A percentile compares a stretch with the other conserved stretches of the same genome.
phyloP scores from a whole-genome alignment of 1,140 invertebrate species.

The Phenacoccus solenopsis region DNA sequence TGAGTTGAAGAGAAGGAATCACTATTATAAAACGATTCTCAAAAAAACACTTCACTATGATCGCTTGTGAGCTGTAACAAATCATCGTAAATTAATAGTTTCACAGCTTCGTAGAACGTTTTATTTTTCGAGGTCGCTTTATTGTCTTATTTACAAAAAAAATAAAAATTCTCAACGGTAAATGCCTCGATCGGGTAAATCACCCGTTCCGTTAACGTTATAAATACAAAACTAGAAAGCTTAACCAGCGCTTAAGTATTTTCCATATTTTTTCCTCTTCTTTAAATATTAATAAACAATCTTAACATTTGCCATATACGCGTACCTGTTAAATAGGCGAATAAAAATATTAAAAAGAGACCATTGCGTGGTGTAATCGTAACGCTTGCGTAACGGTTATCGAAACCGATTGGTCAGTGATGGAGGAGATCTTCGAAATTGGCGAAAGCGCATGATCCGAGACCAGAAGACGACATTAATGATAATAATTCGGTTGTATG shows the following conservation, averaged over 20 bases:
- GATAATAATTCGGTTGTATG: slow-evolving; percentile 78
- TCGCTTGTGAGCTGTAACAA: neutral
- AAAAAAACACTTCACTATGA: neutral
- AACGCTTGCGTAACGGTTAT: neutral
- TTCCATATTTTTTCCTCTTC: neutral
- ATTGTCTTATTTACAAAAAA: neutral
- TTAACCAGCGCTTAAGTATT: neutral
- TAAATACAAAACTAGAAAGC: neutral
- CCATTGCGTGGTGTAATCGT: slow-evolving; percentile 4
- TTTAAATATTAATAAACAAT: neutral
- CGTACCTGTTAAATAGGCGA: slow-evolving; percentile 10
- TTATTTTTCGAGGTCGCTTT: neutral
- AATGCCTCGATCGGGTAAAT: neutral
- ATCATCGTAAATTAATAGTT: neutral
- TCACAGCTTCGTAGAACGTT: neutral
- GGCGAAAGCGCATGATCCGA: slow-evolving; percentile 89
- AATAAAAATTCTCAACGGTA: neutral
- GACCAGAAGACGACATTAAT: slow-evolving; percentile 74
- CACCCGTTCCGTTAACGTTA: neutral
- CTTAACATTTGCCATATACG: neutral
- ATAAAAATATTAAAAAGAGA: slow-evolving; percentile 10
- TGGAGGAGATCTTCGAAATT: slow-evolving; percentile 56
- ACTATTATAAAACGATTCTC: slow-evolving; percentile 10
- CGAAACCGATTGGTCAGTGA: slow-evolving; percentile 9
- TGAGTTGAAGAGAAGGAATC: neutral